These are phyloP conservation scores for Cantharis rustica DNA, from an alignment of 2,888 invertebrate species.

Conservation along the genomic window DNA sequence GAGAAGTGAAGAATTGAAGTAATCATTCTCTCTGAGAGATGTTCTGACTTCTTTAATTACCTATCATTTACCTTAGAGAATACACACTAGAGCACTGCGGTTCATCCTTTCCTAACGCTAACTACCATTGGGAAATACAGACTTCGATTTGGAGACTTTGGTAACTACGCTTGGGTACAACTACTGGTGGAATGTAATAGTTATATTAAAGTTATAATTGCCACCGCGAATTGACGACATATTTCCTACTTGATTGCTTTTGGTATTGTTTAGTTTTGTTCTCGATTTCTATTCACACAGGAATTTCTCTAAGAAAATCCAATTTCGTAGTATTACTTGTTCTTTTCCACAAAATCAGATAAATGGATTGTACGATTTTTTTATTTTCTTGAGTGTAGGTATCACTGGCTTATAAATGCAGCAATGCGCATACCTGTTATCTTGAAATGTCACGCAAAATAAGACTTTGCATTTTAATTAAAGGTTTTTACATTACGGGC, in stretches of 20 bases:
- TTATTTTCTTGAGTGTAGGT: background rate
- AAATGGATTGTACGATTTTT: background rate
- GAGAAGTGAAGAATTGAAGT: conserved; percentile 35
- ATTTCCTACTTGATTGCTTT: conserved; percentile 26
- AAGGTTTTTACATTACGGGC: background rate
- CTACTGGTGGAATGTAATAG: conserved; percentile 22
- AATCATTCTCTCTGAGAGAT: conserved; percentile 36
- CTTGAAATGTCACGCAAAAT: conserved; percentile 3
- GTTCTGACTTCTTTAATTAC: conserved; percentile 39
- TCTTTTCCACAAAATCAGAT: background rate
- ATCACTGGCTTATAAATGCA: background rate
- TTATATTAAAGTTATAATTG: conserved; percentile 32
- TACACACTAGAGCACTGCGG: conserved; percentile 23
- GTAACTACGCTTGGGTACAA: conserved; percentile 25
- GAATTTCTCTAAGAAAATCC: conserved; percentile 6
- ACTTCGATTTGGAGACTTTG: conserved; percentile 26
- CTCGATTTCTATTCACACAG: conserved; percentile 8
- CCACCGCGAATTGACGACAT: conserved; percentile 23
- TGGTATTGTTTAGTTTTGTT: conserved; percentile 21
- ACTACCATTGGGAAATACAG: conserved; percentile 14
- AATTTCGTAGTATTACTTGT: conserved; percentile 5
- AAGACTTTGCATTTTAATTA: conserved; percentile 9
- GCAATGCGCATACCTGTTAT: conserved; percentile 3
- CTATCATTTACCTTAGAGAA: conserved; percentile 23
- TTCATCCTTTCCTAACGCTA: conserved; percentile 14